A percentile compares a stretch with the other conserved stretches of the same genome.
phyloP scores from a whole-genome alignment of 37 sponge, comb jelly and placozoan species.

The Eunapius fragilis region DNA sequence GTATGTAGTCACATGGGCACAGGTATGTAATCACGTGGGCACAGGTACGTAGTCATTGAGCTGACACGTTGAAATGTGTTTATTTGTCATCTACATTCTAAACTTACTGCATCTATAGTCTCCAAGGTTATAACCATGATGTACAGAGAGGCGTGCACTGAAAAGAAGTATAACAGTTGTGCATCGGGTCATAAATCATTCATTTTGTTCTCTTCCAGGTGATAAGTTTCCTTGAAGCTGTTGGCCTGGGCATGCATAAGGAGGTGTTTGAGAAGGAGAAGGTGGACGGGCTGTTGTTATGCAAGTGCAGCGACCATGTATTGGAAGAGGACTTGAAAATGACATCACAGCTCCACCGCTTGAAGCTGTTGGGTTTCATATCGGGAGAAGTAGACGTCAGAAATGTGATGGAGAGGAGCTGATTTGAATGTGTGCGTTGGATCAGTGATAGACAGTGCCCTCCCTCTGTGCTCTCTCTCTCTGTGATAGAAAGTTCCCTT shows the following conservation, averaged over 20 bases:
- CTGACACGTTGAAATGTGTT: too few relatives aligned
- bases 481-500: too few relatives aligned
- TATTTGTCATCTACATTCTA: too few relatives aligned
- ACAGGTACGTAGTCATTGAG: too few relatives aligned
- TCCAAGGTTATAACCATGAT: too few relatives aligned
- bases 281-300: neutral
- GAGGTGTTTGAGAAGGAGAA: neutral
- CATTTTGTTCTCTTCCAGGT: neutral
- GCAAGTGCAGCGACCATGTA: neutral
- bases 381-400: neutral
- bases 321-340: neutral
- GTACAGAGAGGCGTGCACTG: too few relatives aligned
- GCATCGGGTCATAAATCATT: neutral
- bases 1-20: too few relatives aligned
- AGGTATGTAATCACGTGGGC: too few relatives aligned
- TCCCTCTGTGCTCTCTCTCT: too few relatives aligned
- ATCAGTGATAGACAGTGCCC: too few relatives aligned
- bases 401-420: neutral
- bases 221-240: neutral
- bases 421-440: too few relatives aligned
- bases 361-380: neutral
- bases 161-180: neutral
- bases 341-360: neutral
- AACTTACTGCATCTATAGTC: too few relatives aligned
- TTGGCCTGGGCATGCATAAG: neutral